A percentile compares a stretch with the other conserved stretches of the same genome.
Evolutionary conservation across 2,888 invertebrate species (phyloP).

Genomic region (Tipula confusa): DNA sequence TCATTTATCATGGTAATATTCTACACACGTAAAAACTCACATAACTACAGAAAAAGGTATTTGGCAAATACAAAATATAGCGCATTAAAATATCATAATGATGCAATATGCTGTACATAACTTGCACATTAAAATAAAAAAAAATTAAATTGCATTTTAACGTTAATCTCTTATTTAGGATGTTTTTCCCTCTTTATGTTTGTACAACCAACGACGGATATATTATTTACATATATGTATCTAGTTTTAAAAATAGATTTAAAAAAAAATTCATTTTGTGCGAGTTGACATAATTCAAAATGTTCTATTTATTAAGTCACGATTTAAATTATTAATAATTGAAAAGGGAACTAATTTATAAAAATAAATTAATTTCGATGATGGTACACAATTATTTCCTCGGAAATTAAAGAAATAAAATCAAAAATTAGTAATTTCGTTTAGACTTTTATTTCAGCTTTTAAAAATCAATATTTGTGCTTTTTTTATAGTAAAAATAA

Average conservation of each 20-base stretch:
- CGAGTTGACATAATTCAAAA: background rate
- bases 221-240: too few relatives aligned
- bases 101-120: background rate
- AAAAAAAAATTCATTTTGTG: background rate
- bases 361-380: too few relatives aligned
- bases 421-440: too few relatives aligned
- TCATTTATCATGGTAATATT: too few relatives aligned
- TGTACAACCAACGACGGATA: background rate
- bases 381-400: too few relatives aligned
- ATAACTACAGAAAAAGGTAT: too few relatives aligned
- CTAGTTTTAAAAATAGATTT: background rate
- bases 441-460: background rate
- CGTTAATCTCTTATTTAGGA: conserved; percentile 3
- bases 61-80: background rate
- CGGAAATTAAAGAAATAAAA: too few relatives aligned
- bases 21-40: too few relatives aligned
- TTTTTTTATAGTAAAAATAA: background rate
- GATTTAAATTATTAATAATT: too few relatives aligned
- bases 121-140: background rate
- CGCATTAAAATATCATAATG: background rate
- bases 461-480: too few relatives aligned
- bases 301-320: too few relatives aligned
- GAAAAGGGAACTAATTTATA: too few relatives aligned
- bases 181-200: background rate
- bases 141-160: background rate